A percentile compares a stretch with the other conserved stretches of the same genome.
phyloP scores from a whole-genome alignment of 2,888 invertebrate species.

The Nebria salina region DNA sequence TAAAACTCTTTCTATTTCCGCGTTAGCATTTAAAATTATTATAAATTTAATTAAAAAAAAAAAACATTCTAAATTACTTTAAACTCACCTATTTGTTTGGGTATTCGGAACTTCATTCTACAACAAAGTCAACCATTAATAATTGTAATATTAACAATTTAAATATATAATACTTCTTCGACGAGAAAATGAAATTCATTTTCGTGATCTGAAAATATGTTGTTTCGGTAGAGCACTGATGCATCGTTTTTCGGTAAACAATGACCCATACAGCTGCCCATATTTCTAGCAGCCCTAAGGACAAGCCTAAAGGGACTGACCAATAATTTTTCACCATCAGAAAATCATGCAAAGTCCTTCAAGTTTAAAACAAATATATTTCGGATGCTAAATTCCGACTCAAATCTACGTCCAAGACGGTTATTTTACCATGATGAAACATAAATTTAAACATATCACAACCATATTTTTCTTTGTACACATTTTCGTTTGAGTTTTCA shows the following conservation, averaged over 20 bases:
- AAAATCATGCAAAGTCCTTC: conserved; percentile 23
- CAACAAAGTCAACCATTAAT: conserved; percentile 36
- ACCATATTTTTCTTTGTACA: not conserved
- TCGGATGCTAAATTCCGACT: not conserved
- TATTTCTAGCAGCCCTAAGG: conserved; percentile 58
- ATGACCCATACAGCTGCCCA: conserved; percentile 66
- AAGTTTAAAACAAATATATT: conserved; percentile 15
- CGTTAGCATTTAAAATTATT: conserved; percentile 53
- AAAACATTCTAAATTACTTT: not conserved
- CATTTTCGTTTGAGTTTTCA: conserved; percentile 4
- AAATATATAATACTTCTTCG: conserved; percentile 53
- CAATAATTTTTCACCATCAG: conserved; percentile 57
- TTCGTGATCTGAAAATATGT: conserved; percentile 40
- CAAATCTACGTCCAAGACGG: not conserved
- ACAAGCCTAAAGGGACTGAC: conserved; percentile 60
- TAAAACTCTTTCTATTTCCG: conserved; percentile 55
- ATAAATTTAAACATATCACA: not conserved
- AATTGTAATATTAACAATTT: conserved; percentile 17
- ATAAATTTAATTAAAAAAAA: conserved; percentile 27
- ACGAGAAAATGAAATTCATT: conserved; percentile 55
- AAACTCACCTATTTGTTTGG: conserved; percentile 37
- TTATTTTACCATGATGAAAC: conserved; percentile 4
- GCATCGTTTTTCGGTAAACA: conserved; percentile 60
- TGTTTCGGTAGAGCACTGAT: conserved; percentile 42
- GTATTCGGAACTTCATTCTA: conserved; percentile 17